Conservation (phyloP, 2,797 vertebrate genomes). For the Aeoliscus strigatus region DNA sequence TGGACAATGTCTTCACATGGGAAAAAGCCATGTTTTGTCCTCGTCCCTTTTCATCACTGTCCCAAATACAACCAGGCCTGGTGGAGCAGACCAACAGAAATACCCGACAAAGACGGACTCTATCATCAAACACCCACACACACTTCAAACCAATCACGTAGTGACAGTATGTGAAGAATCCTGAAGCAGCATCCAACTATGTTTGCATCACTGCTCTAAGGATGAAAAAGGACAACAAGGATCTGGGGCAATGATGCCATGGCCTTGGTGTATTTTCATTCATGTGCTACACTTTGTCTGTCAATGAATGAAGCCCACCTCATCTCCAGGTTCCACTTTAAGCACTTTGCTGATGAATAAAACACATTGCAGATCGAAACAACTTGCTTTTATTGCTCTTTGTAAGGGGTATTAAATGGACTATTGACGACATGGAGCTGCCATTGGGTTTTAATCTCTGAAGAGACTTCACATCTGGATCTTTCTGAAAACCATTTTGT, state of each 20-base stretch:
- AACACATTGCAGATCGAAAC: no score
- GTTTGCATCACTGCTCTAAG: conserved; percentile 15
- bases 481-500: conserved; percentile 20
- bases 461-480: conserved; percentile 57
- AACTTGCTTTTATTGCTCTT: no score
- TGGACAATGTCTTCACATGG: conserved; percentile 68
- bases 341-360: conserved; percentile 57
- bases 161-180: no score
- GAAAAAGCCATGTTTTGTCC: conserved; percentile 55
- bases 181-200: no score
- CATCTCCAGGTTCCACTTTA: conserved; percentile 54
- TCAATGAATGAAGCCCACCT: conserved; percentile 48
- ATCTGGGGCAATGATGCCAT: conserved; percentile 34
- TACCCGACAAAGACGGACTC: conserved; percentile 30
- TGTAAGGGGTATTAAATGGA: no score
- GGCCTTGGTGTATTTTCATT: conserved; percentile 49
- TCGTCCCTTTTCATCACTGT: conserved; percentile 59
- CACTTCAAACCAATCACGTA: no score
- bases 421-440: no score
- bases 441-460: conserved; percentile 43
- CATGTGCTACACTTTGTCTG: conserved; percentile 31
- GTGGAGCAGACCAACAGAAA: no score
- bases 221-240: conserved; percentile 42
- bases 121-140: conserved; percentile 19
- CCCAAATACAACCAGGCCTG: conserved; percentile 50